Evolutionary conservation across 2,113 vertebrate species (phyloP), one percentile per base, ranked within the genome.

Genomic region (Collichthys lucidus): DNA sequence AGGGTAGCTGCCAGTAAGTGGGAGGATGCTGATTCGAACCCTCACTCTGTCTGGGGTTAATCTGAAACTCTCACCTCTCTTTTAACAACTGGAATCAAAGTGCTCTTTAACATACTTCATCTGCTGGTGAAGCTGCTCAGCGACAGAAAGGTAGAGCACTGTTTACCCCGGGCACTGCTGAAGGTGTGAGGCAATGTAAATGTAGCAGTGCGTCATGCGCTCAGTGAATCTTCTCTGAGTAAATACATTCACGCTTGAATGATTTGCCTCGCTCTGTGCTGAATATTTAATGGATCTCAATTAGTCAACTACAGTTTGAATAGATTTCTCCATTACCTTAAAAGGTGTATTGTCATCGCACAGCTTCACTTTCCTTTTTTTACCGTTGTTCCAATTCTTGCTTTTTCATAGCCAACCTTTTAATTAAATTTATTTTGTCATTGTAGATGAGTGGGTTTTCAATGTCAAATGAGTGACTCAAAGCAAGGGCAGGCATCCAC

Each of bases 401-500:
- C 47, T 69, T 86, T 83, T 77, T 68, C 64, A 68, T 35, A 20
- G 67, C 44, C 74, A 71, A 44, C 65, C 24, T 63, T 89, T 86
- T 85, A 87, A 92, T 92, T 84, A 76, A 61, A 93, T 85, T 73
- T 72, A 63, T 73, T 63, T 77, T 16, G 11, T 80, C 74, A 70
- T 49, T 66, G 64, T 73, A 67, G 87, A 84, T 75, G 26, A 31
- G 77, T n/a, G 24, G 62, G 40, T 82, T 91, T 87, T 91, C 91
- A 86, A 88, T 92, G 92, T 90, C 90, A 91, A 84, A 80, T 4
- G 44, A 83, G 77, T 64, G 73, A 49, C 79, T 89, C 62, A 82
- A 88, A 82, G 77, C 82, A 90, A 90, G 77, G 86, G 83, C 85
- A 81, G 46, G 64, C 84, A 31, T 83, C 66, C 76, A 90, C 86